Percentiles rank a stretch among this genome's conserved stretches.
Conservation (phyloP, 2,113 vertebrate genomes). For the Circaetus gallicus region DNA sequence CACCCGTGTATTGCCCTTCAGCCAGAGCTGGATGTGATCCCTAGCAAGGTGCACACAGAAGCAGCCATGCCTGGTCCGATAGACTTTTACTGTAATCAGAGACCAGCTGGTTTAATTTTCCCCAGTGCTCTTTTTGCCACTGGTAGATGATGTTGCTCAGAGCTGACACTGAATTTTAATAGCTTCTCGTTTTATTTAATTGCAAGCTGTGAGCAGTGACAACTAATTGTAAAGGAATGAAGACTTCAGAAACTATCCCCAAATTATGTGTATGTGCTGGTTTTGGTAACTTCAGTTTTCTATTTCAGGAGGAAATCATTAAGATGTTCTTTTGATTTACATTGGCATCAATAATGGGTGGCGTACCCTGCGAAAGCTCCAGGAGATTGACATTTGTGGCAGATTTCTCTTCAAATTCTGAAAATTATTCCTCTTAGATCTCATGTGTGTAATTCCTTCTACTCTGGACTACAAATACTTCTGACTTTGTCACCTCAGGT, state of each 20-base stretch:
- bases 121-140: background rate
- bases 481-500: background rate
- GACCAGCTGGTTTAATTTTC: background rate
- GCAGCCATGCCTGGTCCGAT: rapidly evolving
- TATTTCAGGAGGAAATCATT: background rate
- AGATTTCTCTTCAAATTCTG: background rate
- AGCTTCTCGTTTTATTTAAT: background rate
- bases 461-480: background rate
- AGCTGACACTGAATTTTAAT: background rate
- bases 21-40: background rate
- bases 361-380: background rate
- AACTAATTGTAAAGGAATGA: background rate
- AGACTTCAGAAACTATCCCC: background rate
- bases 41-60: background rate
- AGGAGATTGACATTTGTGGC: background rate
- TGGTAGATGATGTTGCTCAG: background rate
- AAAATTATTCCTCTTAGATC: background rate
- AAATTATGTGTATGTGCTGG: background rate
- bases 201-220: background rate
- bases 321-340: background rate
- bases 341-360: background rate
- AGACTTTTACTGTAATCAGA: background rate
- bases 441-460: background rate
- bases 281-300: background rate
- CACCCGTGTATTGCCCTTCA: background rate